phyloP scores from a whole-genome alignment of 2,113 vertebrate species.

The Cacatua alba region DNA sequence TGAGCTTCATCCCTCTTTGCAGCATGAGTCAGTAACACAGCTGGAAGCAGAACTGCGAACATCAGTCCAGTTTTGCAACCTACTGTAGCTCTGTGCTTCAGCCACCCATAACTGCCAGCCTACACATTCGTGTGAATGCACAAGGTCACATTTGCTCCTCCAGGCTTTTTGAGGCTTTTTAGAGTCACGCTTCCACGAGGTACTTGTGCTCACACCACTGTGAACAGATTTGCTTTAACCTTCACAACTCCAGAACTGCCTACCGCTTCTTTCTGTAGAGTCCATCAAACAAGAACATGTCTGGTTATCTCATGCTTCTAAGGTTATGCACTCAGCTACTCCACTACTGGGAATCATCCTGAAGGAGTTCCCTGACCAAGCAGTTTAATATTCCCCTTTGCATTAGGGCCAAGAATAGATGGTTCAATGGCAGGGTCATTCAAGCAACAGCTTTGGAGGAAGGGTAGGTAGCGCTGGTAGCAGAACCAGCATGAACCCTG shows the following conservation, averaged over 20 bases:
- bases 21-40: background rate
- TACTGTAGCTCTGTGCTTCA: background rate
- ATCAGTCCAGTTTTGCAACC: background rate
- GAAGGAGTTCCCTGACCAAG: background rate
- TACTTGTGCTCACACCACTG: background rate
- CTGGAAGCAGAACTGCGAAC: background rate
- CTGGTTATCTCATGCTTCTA: background rate
- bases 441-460: background rate
- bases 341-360: background rate
- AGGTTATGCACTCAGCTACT: background rate
- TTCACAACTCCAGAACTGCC: background rate
- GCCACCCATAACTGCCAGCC: background rate
- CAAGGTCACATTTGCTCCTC: background rate
- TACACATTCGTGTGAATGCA: accelerated
- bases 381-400: background rate
- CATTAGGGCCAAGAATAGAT: background rate
- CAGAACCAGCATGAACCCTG: background rate
- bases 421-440: background rate
- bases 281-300: background rate
- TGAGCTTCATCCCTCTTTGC: background rate
- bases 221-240: background rate
- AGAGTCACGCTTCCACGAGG: background rate
- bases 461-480: background rate
- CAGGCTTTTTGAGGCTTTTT: background rate
- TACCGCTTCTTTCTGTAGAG: background rate